Base-by-base conservation (phyloP, 2,797 vertebrate species). In the Myioborus miniatus region DNA sequence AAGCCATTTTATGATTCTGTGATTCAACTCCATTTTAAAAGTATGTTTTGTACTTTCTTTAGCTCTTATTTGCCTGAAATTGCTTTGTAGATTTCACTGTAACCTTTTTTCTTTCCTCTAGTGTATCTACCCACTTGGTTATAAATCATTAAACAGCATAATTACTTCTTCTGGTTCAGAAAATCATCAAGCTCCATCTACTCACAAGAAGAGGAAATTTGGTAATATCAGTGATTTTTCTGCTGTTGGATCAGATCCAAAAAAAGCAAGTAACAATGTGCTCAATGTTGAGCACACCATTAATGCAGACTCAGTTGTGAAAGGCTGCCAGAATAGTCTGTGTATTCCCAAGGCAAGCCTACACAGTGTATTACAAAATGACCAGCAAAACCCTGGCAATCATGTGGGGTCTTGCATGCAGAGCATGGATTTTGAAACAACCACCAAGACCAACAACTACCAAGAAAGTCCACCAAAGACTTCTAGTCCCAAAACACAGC, bases 61-160 rank as follows among this genome's bases (percentile, higher is more conserved):
- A 69, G 27, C 30, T 79, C 15, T 71, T 64, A 8, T 80, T 81
- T 34, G 46, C 29, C 49, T 77, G 70, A 72, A 96, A 71, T 37
- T 89, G 14, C 78, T 91, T 69, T 94, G 17, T 75, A 47, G 9
- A 77, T 93, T 89, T 96, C 50, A 93, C 50, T 95, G 67, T 93
- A 78, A 79, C 81, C 83, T 64, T 27, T 7, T 93, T 94, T 96
- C 52, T 92, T 76, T 93, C 55, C 82, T 97, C 71, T 95, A 99
- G 99, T 99, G 99, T 97, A 99, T 99, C 91, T 99, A 99, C 96
- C 99, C 99, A 32, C 97, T 99, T 96, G 99, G 99, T 87, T 98
- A 97, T 92, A 98, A 96, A 63, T 97, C 99, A 20, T 92, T 99
- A 96, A 98, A 98, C 96, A 98, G 98, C 93, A 96, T 99, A 92